phyloP scores from a whole-genome alignment of 2,888 invertebrate species.

The Monochamus alternatus region DNA sequence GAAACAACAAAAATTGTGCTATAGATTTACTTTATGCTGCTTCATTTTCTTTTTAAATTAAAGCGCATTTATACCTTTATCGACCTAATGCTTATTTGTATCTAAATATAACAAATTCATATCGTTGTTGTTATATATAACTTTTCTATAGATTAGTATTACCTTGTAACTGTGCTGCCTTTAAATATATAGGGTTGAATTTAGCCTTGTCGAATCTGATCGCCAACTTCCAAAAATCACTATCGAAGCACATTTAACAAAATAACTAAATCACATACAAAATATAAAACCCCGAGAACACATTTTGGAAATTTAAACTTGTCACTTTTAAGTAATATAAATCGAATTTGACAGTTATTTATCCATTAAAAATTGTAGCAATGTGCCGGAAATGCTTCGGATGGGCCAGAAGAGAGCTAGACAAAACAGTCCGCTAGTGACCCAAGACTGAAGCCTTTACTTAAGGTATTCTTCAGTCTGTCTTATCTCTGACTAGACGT shows the following conservation, averaged over 20 bases:
- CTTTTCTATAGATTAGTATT: background rate
- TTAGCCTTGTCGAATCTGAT: slow-evolving; percentile 18
- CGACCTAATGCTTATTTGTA: too few relatives aligned
- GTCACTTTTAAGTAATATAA: slow-evolving; percentile 30
- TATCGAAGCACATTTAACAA: slow-evolving; percentile 41
- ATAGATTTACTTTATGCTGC: too few relatives aligned
- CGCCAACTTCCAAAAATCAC: slow-evolving; percentile 48
- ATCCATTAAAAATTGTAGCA: slow-evolving; percentile 27
- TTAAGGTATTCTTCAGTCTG: slow-evolving; percentile 48
- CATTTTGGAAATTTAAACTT: slow-evolving; percentile 29
- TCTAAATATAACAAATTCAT: too few relatives aligned
- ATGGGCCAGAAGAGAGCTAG: slow-evolving; percentile 16
- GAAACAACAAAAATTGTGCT: too few relatives aligned
- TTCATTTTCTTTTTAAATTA: too few relatives aligned
- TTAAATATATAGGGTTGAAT: background rate
- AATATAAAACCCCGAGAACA: slow-evolving; percentile 14
- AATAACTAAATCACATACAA: slow-evolving; percentile 11
- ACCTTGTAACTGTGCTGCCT: slow-evolving; percentile 15
- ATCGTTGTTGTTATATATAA: too few relatives aligned
- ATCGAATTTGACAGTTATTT: slow-evolving; percentile 25
- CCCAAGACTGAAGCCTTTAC: slow-evolving; percentile 43
- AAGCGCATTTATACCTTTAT: too few relatives aligned
- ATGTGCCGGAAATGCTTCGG: slow-evolving; percentile 3
- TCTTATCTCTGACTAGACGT: slow-evolving; percentile 51
- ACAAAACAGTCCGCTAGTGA: slow-evolving; percentile 42